Base-by-base conservation (phyloP, 2,113 vertebrate species). In the Thamnaconus septentrionalis region DNA sequence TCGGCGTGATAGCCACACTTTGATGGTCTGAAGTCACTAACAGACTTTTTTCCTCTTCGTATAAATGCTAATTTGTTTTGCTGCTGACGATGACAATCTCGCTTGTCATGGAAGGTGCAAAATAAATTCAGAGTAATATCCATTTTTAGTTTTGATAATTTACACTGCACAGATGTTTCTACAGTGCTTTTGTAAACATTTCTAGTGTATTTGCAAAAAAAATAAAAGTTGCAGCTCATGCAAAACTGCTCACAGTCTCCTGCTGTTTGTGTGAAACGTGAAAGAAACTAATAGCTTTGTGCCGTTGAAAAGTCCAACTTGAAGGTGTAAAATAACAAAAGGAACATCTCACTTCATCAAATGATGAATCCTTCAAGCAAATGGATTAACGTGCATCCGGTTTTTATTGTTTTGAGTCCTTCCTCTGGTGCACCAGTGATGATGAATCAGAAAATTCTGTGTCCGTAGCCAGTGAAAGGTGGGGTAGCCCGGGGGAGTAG, bases 121-220 rank as follows among this genome's bases (percentile, higher is more conserved):
- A 86, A 88, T 88, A 45, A 86, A 80, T 86, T 88, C 71, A 75
- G 83, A 83, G 80, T 87, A 89, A 91, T 89, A 81, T 85, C 49
- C 47, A 74, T 84, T 89, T 90, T 91, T 90, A 89, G 86, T 92
- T 93, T 92, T 92, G 89, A 92, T 91, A 91, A 91, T 91, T 91
- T 88, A 90, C 89, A 91, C 88, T 91, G 91, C 91, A 91, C 92
- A 91, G 77, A 91, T 85, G 87, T 93, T 93, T 92, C 82, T 93
- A 91, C 86, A 87, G 88, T 91, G 90, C 90, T 88, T 93, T 93
- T 93, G 88, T 92, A 93, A 92, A 91, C 79, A 90, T 93, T 92
- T 93, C 80, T 93, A 92, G 91, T 91, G 92, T 91, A 90, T 93
- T 93, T 93, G 80, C 92, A 92, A 88, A 87, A 91, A 53, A 87